These are phyloP conservation scores for Paradoxurus hermaphroditus DNA, from an alignment of 2,113 vertebrate species.

Conservation along the genomic window DNA sequence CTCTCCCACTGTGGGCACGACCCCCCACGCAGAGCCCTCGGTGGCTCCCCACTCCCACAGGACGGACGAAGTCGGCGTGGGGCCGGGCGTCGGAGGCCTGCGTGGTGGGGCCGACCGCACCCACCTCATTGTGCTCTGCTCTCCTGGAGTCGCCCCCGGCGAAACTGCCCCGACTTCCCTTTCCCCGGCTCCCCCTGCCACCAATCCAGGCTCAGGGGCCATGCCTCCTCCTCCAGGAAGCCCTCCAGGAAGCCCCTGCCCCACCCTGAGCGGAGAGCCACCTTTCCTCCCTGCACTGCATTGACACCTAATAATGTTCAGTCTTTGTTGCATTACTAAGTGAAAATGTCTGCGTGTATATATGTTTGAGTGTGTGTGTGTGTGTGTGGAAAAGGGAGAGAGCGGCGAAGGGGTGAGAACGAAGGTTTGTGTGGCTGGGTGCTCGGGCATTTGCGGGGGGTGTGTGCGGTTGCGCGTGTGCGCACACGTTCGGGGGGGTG, in stretches of 20 bases:
- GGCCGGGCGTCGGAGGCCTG: not conserved
- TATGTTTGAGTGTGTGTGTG: not conserved
- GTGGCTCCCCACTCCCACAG: not conserved
- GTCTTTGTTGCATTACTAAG: not conserved
- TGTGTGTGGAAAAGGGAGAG: not conserved
- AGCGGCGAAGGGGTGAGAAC: not conserved
- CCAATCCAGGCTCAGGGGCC: not conserved
- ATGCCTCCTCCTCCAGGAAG: conserved; percentile 44
- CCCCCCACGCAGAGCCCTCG: not conserved
- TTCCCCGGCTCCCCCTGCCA: not conserved
- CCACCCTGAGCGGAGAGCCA: not conserved
- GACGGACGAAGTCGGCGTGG: not conserved
- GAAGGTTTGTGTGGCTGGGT: not conserved
- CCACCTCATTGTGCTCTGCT: not conserved
- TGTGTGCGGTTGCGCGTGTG: not conserved
- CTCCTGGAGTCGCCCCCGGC: not conserved
- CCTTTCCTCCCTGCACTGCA: not conserved
- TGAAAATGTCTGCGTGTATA: not conserved
- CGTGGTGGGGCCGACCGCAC: not conserved
- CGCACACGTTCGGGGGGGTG: not conserved
- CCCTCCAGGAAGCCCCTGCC: not conserved
- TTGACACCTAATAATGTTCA: not conserved
- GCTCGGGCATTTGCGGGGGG: not conserved
- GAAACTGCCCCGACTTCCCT: not conserved
- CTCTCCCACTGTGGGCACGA: not conserved